A percentile compares a stretch with the other conserved stretches of the same genome.
These are phyloP conservation scores for Lasaia peninsularis DNA, from an alignment of 1,140 invertebrate genomes.

Conservation along the genomic window DNA sequence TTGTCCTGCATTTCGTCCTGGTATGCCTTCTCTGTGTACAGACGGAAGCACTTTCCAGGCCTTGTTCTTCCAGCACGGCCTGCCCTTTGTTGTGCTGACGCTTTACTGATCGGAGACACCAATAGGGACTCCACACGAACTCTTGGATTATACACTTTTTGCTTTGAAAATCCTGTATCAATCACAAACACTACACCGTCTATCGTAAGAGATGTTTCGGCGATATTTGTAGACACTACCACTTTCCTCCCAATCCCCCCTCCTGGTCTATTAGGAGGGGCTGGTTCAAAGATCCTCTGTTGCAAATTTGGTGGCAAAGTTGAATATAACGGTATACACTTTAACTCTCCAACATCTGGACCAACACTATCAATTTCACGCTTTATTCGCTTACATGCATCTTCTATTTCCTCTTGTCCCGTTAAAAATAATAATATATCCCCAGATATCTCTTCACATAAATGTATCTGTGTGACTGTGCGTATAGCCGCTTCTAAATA, in stretches of 20 bases:
- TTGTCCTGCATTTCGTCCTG: slow-evolving; percentile 99
- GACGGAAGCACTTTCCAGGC: slow-evolving; percentile 98
- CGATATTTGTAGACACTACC: slow-evolving; percentile 99
- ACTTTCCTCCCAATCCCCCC: slow-evolving; percentile 96
- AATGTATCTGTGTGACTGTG: slow-evolving; percentile 99
- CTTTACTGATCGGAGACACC: slow-evolving; percentile 99
- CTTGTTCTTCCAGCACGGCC: slow-evolving; percentile 97
- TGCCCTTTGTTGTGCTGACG: slow-evolving; percentile 98
- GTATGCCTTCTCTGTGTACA: slow-evolving; percentile 99
- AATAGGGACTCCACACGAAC: slow-evolving; percentile 95
- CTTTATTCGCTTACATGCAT: slow-evolving; percentile 98
- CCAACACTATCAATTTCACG: slow-evolving; percentile 97
- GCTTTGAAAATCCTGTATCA: slow-evolving; percentile 99
- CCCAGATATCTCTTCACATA: slow-evolving; percentile 97
- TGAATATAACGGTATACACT: slow-evolving; percentile 99
- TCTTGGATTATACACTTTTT: slow-evolving; percentile 81
- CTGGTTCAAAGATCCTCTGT: slow-evolving; percentile 96
- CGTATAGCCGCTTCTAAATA: slow-evolving; percentile 99
- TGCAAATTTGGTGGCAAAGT: slow-evolving; percentile 98
- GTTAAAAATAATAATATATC: slow-evolving; percentile 98
- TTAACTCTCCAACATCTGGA: slow-evolving; percentile 96
- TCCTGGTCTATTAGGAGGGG: slow-evolving; percentile 94
- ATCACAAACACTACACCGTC: slow-evolving; percentile 99
- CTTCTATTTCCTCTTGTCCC: slow-evolving; percentile 98
- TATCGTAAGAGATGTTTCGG: slow-evolving; percentile 99